Base-by-base conservation (phyloP, 2,888 invertebrate genomes). In the Halictus quadricinctus region DNA sequence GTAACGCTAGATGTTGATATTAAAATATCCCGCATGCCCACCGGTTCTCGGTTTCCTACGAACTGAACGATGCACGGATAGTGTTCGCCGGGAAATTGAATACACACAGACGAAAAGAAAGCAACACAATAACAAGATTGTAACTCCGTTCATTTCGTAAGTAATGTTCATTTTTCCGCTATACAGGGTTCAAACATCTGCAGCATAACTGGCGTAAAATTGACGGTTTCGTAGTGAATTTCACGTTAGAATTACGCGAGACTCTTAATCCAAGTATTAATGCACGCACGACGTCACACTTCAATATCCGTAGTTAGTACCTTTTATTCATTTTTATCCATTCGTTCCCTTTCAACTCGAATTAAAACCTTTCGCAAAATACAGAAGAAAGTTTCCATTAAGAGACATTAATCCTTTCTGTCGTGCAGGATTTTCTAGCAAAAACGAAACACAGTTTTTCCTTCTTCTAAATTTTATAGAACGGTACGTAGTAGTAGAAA, bases 21-120 rank as follows among this genome's bases (percentile, higher is more conserved):
- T 89, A 89, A 88, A 88, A 89, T 88, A 88, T 89, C 80, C 82
- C 76, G 83, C 83, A 88, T 88, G 83, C 83, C 81, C 83, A 77
- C 82, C 46, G 66, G 75, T 43, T 79, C 79, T 74, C 85, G 83
- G 85, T 89, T 88, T 87, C 81, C 79, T 84, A 81, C 66, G 74
- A 79, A 89, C 89, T 86, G 85, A 86, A 89, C 83, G 79, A 81
- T 50, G 50, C 64, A 2, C 64, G 25, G n/a, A 29, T 64, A 81
- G 74, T 78, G 83, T 83, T 81, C 74, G 74, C 58, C 36, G 74
- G 83, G 86, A 89, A 89, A 89, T 89, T 88, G 89, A 50, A 86
- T 86, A 81, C 60, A 81, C 76, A 83, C 75, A 46, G 43, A 81
- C 50, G 29, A 58, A 80, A 86, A 89, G 85, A 86, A 89, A 87